Evolutionary conservation across 2,888 invertebrate species (phyloP).

Genomic region (Agonopterix alstromeriana): DNA sequence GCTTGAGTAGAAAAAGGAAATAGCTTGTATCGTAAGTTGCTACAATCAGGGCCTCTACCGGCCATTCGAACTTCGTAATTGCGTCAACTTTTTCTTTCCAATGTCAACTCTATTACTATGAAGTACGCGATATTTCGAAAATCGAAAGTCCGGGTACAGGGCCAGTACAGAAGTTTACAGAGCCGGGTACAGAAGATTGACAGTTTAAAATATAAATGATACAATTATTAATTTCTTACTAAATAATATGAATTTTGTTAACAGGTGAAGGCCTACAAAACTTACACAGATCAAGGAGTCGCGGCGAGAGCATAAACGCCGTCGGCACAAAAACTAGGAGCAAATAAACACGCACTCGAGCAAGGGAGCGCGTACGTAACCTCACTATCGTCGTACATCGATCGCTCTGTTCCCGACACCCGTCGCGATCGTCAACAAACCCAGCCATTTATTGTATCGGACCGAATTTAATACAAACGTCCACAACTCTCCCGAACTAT

Average conservation of each 20-base stretch:
- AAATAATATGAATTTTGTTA: slow-evolving; percentile 14
- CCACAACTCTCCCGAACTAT: slow-evolving; percentile 23
- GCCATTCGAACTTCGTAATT: too few relatives aligned
- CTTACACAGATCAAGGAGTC: slow-evolving; percentile 87
- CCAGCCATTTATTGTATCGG: slow-evolving; percentile 35
- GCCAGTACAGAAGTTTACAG: too few relatives aligned
- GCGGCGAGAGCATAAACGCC: slow-evolving; percentile 87
- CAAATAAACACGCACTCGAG: slow-evolving; percentile 44
- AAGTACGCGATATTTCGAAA: too few relatives aligned
- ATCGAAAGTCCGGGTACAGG: too few relatives aligned
- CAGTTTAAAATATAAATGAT: too few relatives aligned
- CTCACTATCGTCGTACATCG: slow-evolving; percentile 19
- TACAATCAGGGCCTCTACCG: too few relatives aligned
- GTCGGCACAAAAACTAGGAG: slow-evolving; percentile 77
- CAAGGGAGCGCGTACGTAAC: slow-evolving; percentile 9
- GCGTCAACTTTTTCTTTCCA: too few relatives aligned
- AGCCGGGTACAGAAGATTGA: too few relatives aligned
- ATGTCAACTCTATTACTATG: too few relatives aligned
- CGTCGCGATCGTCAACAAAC: slow-evolving; percentile 21
- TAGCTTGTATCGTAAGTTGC: too few relatives aligned
- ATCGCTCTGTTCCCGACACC: slow-evolving; percentile 21
- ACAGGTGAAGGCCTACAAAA: slow-evolving; percentile 81
- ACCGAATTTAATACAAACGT: slow-evolving; percentile 56
- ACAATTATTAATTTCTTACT: too few relatives aligned
- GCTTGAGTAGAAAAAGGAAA: too few relatives aligned